phyloP scores from a whole-genome alignment of 2,888 invertebrate species.

The Vandiemenella viatica region DNA sequence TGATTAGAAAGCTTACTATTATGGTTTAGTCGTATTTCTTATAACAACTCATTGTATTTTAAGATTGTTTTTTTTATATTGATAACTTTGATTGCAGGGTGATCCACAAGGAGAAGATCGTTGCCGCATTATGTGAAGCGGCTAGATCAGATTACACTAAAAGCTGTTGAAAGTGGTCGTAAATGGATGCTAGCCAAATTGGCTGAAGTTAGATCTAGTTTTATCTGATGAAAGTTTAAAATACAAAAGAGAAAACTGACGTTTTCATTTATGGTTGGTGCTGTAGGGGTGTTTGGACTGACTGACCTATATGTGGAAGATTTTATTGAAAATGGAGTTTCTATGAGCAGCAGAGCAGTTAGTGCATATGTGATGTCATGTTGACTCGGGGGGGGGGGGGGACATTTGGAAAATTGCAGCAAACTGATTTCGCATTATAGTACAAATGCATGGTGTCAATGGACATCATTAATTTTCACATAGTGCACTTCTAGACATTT shows the following conservation, averaged over 20 bases:
- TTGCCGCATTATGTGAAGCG: slow-evolving; percentile 39
- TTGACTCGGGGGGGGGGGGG: no score
- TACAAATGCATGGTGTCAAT: no score
- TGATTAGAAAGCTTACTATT: no score
- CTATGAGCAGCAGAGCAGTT: not conserved
- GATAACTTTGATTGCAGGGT: slow-evolving; percentile 23
- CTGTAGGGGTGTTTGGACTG: slow-evolving; percentile 4
- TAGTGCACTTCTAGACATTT: no score
- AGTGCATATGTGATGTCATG: not conserved
- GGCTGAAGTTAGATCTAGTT: no score
- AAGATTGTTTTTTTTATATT: not conserved
- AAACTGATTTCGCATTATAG: no score
- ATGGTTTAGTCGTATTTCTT: no score
- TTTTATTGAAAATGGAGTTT: not conserved
- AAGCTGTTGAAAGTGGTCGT: not conserved
- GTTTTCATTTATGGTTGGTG: not conserved
- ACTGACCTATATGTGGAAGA: not conserved
- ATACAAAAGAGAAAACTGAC: not conserved
- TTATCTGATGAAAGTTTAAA: not conserved
- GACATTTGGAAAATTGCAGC: no score
- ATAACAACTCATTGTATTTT: no score
- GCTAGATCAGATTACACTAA: no score
- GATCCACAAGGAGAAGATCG: slow-evolving; percentile 37
- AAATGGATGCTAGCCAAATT: not conserved
- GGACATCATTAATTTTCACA: no score